A percentile compares a stretch with the other conserved stretches of the same genome.
Evolutionary conservation across 2,113 vertebrate genomes (phyloP).

Genomic region (Rhizomys pruinosus): DNA sequence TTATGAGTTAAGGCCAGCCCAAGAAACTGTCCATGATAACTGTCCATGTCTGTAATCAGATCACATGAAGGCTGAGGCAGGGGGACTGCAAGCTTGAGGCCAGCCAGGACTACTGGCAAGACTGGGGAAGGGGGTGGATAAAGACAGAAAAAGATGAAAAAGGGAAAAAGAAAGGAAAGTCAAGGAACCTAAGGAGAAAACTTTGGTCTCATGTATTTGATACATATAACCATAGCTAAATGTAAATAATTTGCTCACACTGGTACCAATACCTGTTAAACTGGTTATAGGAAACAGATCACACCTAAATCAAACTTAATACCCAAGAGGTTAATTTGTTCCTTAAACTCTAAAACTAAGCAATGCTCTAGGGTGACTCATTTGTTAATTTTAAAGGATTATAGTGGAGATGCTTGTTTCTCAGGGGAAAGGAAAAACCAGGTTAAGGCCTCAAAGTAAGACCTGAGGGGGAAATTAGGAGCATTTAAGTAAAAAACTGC

Average conservation of each 20-base stretch:
- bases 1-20: not conserved
- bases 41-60: not conserved
- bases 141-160: not conserved
- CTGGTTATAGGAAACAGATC: not conserved
- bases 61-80: not conserved
- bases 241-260: slow-evolving; percentile 33
- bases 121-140: not conserved
- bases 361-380: slow-evolving; percentile 45
- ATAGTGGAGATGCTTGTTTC: not conserved
- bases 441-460: slow-evolving; percentile 36
- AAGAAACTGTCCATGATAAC: too few species aligned
- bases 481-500: not conserved
- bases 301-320: slow-evolving; percentile 35
- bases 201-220: slow-evolving; percentile 18
- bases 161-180: not conserved
- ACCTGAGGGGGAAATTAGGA: slow-evolving; percentile 3
- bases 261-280: slow-evolving; percentile 34
- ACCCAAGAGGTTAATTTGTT: slow-evolving; percentile 50
- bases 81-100: not conserved
- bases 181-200: not conserved
- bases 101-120: not conserved
- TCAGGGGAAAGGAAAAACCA: slow-evolving; percentile 57
- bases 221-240: not conserved
- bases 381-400: slow-evolving; percentile 62
- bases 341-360: slow-evolving; percentile 42